These are phyloP conservation scores for Drosophila tani DNA, from an alignment of 1,140 invertebrate genomes.

Conservation along the genomic window DNA sequence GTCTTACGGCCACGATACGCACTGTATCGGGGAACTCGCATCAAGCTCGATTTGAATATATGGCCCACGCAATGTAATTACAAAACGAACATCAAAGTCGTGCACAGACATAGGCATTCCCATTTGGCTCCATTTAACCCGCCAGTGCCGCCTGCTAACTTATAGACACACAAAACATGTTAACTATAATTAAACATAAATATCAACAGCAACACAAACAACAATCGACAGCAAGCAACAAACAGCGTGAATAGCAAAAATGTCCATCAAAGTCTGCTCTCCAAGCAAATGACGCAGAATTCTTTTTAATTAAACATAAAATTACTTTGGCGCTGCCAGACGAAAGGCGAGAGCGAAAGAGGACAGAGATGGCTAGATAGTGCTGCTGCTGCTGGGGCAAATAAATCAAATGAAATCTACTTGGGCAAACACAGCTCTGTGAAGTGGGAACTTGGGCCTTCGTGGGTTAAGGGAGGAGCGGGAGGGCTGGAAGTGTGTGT, in stretches of 20 bases:
- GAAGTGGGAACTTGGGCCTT: slow-evolving; percentile 22
- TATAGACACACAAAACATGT: slow-evolving; percentile 65
- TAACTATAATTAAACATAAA: slow-evolving; percentile 82
- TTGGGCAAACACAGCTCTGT: slow-evolving; percentile 62
- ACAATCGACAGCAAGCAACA: slow-evolving; percentile 36
- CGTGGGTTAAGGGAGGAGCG: neutral
- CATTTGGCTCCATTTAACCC: slow-evolving; percentile 34
- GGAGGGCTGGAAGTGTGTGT: neutral
- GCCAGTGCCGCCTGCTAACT: slow-evolving; percentile 21
- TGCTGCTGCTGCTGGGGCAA: slow-evolving; percentile 54
- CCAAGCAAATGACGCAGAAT: slow-evolving; percentile 73
- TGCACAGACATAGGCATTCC: slow-evolving; percentile 54
- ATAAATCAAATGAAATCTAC: slow-evolving; percentile 80
- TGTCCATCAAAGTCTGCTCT: slow-evolving; percentile 72
- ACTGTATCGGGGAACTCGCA: slow-evolving; percentile 20
- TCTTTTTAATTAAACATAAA: slow-evolving; percentile 83
- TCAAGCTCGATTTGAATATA: slow-evolving; percentile 70
- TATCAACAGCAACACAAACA: slow-evolving; percentile 59
- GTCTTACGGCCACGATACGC: slow-evolving; percentile 31
- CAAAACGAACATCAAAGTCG: slow-evolving; percentile 77
- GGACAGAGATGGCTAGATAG: slow-evolving; percentile 32
- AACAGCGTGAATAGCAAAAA: slow-evolving; percentile 70
- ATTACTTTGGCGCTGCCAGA: slow-evolving; percentile 72
- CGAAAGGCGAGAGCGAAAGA: slow-evolving; percentile 6
- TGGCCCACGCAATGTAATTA: slow-evolving; percentile 73